Percentiles rank a stretch among this genome's conserved stretches.
Conservation (phyloP, 2,888 invertebrate genomes). For the Amphipyra berbera region DNA sequence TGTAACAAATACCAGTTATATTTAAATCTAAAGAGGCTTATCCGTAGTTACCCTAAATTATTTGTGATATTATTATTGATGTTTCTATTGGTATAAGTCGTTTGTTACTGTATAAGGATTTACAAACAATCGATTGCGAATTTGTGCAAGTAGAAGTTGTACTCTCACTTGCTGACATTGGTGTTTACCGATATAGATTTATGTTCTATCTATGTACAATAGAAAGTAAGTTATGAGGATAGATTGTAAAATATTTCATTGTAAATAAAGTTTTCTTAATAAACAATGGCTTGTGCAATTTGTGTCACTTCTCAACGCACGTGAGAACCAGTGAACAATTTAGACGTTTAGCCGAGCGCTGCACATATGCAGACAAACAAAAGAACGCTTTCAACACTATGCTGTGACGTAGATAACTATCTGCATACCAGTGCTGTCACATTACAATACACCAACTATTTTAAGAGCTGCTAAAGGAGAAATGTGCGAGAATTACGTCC, state of each 20-base stretch:
- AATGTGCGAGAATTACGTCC: constrained; percentile 15
- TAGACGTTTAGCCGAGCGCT: constrained; percentile 60
- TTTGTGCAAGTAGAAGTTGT: constrained; percentile 43
- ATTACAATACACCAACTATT: constrained; percentile 22
- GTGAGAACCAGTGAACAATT: constrained; percentile 73
- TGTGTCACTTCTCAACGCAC: constrained; percentile 74
- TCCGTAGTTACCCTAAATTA: constrained; percentile 87
- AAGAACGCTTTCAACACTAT: constrained; percentile 61
- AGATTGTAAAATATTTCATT: constrained; percentile 87
- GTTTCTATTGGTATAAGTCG: constrained; percentile 64
- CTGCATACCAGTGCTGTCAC: constrained; percentile 32
- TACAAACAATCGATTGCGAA: constrained; percentile 47
- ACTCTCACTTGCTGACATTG: constrained; percentile 58
- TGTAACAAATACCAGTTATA: constrained; percentile 46
- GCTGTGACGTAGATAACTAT: constrained; percentile 52
- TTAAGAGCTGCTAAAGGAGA: constrained; percentile 18
- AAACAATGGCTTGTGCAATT: constrained; percentile 78
- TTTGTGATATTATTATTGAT: constrained; percentile 86
- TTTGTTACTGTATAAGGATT: constrained; percentile 52
- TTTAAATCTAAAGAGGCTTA: constrained; percentile 77
- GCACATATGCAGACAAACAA: constrained; percentile 60
- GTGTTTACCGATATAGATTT: constrained; percentile 65
- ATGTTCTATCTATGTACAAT: constrained; percentile 74
- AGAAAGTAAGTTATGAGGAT: constrained; percentile 79
- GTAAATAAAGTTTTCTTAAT: constrained; percentile 87